Conservation (phyloP, 1,140 invertebrate genomes). For the Gonioctena quinquepunctata region DNA sequence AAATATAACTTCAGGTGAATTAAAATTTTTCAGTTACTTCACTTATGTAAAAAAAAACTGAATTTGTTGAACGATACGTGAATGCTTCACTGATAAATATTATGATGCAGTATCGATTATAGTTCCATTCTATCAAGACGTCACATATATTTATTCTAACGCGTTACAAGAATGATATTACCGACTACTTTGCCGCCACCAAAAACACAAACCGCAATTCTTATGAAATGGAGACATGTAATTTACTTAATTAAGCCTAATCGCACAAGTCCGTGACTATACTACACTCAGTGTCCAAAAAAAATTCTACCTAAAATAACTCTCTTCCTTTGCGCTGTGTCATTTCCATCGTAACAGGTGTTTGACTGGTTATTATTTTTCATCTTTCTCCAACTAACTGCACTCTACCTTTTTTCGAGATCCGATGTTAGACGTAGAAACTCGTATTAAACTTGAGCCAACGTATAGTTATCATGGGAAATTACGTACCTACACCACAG, state of each 20-base stretch:
- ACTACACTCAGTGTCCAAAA: slow-evolving; percentile 40
- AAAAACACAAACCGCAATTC: slow-evolving; percentile 42
- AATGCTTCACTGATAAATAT: too few species aligned
- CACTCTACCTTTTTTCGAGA: neutral
- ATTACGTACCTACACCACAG: too few species aligned
- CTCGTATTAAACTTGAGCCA: neutral
- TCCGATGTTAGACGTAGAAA: neutral
- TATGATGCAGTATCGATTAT: too few species aligned
- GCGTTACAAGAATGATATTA: too few species aligned
- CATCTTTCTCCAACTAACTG: neutral
- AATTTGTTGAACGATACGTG: too few species aligned
- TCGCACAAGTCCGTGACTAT: slow-evolving; percentile 52
- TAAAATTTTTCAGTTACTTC: too few species aligned
- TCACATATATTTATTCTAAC: too few species aligned
- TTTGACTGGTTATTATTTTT: slow-evolving; percentile 20
- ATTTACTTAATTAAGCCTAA: slow-evolving; percentile 55
- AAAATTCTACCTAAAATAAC: slow-evolving; percentile 45
- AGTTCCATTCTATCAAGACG: too few species aligned
- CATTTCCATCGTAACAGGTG: slow-evolving; percentile 48
- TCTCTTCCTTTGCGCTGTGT: slow-evolving; percentile 48
- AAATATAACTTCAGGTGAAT: too few species aligned
- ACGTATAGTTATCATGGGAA: neutral
- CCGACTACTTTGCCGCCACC: slow-evolving; percentile 22
- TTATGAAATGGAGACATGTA: slow-evolving; percentile 53
- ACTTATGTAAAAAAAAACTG: too few species aligned